Base-by-base conservation (phyloP, 2,797 vertebrate species). In the Phoxinus dragarum region DNA sequence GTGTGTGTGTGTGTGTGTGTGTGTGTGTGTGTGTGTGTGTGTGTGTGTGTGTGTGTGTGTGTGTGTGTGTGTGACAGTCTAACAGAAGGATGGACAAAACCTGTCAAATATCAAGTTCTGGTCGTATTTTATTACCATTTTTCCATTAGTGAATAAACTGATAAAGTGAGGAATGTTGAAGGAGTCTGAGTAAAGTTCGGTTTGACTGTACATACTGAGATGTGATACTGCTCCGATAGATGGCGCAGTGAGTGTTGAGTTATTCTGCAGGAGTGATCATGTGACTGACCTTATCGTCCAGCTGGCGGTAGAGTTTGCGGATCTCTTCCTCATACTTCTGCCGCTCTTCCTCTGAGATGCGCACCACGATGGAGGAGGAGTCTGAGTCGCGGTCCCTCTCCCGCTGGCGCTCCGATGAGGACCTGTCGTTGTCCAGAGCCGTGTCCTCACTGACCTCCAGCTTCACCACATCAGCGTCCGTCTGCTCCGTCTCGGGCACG, bases 291-390 rank as follows among this genome's bases (percentile, higher is more conserved):
- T 98, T 99, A 91, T 99, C 97, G 12, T 99, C 98, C 23, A 99
- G 94, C 91, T 99, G 97, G 86, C 97, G 97, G 93, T 98, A 99
- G 84, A 99, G 97, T 81, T 96, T 97, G 77, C 97, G 96, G 89
- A 99, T 99, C 94, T 98, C 97, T 90, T 98, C 97, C 94, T 99
- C 98, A 0, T 98, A 99, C 84, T 98, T 98, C 90, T 93, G 96
- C 23, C 97, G 93, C 89, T 99, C 97, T 89, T 98, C 97, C 0
- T 97, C 96, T 0, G 98, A 98, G 64, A 98, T 98, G 86, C 96
- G 96, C 89, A 98, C 97, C 90, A 98, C 98, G 1, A 98, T 98
- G 89, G 98, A 97, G 89, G 97, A 97, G 88, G 95, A 85, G 87
- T 90, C 88, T 0, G 83, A 77, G n/a, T 80, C 80, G 47, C 91